Percentiles rank a stretch among this genome's conserved stretches.
Conservation (phyloP, 2,113 vertebrate species). For the Nothocercus julius region DNA sequence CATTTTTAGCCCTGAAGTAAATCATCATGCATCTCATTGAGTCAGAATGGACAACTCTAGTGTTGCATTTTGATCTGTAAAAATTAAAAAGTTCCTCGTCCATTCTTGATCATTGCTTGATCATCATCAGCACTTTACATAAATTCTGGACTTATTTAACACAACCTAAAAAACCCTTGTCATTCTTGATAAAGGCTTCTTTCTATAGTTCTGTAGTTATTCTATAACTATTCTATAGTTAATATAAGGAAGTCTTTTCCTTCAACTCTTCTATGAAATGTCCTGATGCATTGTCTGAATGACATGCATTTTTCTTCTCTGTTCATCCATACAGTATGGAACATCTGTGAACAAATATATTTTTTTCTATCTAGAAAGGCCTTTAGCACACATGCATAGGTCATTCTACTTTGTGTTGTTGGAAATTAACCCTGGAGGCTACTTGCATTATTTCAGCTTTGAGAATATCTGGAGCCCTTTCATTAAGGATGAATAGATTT, state of each 20-base stretch:
- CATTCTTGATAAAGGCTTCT: background rate
- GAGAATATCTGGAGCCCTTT: background rate
- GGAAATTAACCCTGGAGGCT: background rate
- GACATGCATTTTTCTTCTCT: background rate
- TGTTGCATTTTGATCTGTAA: background rate
- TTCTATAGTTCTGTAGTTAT: no score
- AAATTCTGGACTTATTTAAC: conserved; percentile 2
- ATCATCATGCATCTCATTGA: background rate
- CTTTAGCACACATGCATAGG: background rate
- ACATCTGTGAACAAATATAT: background rate
- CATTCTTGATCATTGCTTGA: background rate
- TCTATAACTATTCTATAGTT: background rate
- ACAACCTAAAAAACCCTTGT: background rate
- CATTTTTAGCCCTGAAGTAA: background rate
- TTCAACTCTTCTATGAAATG: background rate
- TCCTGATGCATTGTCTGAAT: background rate
- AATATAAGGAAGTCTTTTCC: background rate
- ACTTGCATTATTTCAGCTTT: background rate
- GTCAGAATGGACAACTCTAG: background rate
- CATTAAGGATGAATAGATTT: background rate
- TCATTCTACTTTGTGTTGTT: background rate
- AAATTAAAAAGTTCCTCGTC: background rate
- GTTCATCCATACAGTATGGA: background rate
- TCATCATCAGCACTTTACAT: background rate
- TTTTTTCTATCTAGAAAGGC: background rate